phyloP scores from a whole-genome alignment of 2,797 vertebrate genomes.

The Melanotaenia boesemani region DNA sequence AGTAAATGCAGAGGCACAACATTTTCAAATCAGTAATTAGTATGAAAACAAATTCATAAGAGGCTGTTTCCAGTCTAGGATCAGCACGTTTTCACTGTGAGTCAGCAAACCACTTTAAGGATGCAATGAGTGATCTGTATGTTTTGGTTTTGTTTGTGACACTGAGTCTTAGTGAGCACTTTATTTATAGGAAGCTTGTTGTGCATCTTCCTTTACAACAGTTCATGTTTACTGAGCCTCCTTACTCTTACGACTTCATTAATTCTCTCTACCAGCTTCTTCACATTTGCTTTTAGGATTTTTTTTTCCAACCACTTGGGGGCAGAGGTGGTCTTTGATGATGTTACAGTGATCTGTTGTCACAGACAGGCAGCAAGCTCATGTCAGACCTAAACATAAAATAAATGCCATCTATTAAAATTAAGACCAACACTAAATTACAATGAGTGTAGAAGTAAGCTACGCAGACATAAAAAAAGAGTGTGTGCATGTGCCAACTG shows the following conservation, averaged over 20 bases:
- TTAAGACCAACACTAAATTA: background rate
- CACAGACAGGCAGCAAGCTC: background rate
- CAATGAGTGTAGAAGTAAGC: background rate
- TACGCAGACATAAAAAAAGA: background rate
- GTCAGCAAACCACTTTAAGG: no score
- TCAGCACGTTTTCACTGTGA: background rate
- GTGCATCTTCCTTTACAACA: no score
- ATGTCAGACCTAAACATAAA: background rate
- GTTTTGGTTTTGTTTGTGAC: background rate
- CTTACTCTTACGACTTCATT: background rate
- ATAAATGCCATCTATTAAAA: background rate
- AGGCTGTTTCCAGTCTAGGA: background rate
- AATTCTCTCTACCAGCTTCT: background rate
- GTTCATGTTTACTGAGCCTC: background rate
- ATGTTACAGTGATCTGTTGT: background rate
- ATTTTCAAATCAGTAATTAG: conserved; percentile 7
- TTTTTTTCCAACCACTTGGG: background rate
- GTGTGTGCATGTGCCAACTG: background rate
- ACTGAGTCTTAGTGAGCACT: background rate
- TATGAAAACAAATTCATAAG: background rate
- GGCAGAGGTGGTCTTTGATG: background rate
- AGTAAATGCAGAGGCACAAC: conserved; percentile 4
- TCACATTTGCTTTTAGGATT: background rate
- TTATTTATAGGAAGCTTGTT: background rate
- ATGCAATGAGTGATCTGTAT: background rate